These are phyloP conservation scores for Nomada lathburiana DNA, from an alignment of 2,888 invertebrate species.

Conservation along the genomic window DNA sequence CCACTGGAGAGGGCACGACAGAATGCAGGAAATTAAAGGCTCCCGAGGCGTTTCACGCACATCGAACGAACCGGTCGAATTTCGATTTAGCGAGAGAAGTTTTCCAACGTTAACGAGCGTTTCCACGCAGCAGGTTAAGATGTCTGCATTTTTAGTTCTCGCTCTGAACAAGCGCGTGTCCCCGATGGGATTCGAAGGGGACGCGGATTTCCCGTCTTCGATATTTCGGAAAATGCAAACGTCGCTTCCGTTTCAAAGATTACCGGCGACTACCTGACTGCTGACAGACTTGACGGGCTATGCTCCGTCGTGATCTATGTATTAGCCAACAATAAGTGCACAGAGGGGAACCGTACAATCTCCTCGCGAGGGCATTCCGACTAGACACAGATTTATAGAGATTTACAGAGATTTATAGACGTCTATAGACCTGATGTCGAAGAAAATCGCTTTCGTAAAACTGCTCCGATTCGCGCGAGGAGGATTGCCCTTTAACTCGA, in stretches of 20 bases:
- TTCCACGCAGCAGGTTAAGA: background rate
- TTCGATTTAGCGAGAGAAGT: constrained; percentile 16
- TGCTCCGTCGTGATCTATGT: background rate
- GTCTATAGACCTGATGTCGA: background rate
- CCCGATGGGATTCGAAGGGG: no score
- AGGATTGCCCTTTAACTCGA: constrained; percentile 77
- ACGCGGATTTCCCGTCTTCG: no score
- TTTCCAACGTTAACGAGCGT: constrained; percentile 23
- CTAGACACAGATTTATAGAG: background rate
- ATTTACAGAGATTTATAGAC: background rate
- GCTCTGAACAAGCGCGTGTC: background rate
- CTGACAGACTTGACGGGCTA: no score
- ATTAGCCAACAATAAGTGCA: constrained; percentile 12
- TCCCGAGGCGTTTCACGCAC: background rate
- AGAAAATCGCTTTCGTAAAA: constrained; percentile 64
- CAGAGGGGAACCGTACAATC: constrained; percentile 6
- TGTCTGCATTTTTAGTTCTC: background rate
- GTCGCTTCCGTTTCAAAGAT: no score
- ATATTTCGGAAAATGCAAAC: no score
- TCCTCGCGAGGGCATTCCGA: background rate
- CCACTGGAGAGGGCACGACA: constrained; percentile 11
- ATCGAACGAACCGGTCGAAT: background rate
- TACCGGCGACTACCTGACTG: no score
- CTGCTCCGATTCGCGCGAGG: constrained; percentile 64
- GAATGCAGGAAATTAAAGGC: constrained; percentile 23